These are phyloP conservation scores for Neocloeon triangulifer DNA, from an alignment of 1,140 invertebrate species.

Conservation along the genomic window DNA sequence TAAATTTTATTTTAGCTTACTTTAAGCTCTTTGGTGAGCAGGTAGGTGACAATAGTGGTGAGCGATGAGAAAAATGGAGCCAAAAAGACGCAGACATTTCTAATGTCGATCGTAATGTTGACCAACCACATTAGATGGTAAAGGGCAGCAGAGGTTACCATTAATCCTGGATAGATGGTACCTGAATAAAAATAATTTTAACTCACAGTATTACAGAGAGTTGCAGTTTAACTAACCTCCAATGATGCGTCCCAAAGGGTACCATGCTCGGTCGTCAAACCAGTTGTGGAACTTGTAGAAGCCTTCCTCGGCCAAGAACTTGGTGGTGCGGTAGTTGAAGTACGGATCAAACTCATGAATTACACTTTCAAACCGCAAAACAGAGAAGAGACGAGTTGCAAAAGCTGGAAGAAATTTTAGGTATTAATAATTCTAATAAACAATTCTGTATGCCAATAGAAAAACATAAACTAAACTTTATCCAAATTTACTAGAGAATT, in stretches of 20 bases:
- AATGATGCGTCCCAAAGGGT: slow-evolving; percentile 90
- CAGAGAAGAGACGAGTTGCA: slow-evolving; percentile 83
- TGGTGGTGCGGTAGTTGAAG: slow-evolving; percentile 94
- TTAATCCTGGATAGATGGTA: slow-evolving; percentile 93
- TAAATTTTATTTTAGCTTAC: slow-evolving; percentile 20
- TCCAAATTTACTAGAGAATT: too few relatives aligned
- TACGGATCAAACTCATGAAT: slow-evolving; percentile 99
- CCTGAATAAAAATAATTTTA: slow-evolving; percentile 24
- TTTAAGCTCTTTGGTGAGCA: slow-evolving; percentile 87
- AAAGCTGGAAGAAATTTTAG: slow-evolving; percentile 85
- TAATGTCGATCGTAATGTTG: slow-evolving; percentile 86
- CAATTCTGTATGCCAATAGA: slow-evolving; percentile 3
- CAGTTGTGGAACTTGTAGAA: slow-evolving; percentile 98
- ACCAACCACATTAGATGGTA: slow-evolving; percentile 74
- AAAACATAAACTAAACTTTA: not conserved
- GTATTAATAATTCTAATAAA: slow-evolving; percentile 5
- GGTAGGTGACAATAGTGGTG: slow-evolving; percentile 86
- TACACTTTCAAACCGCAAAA: slow-evolving; percentile 91
- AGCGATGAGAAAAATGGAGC: slow-evolving; percentile 93
- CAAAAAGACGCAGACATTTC: slow-evolving; percentile 94
- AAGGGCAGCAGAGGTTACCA: slow-evolving; percentile 87
- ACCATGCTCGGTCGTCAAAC: slow-evolving; percentile 99
- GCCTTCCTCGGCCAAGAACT: slow-evolving; percentile 82
- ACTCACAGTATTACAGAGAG: not conserved
- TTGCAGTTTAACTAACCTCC: slow-evolving; percentile 34